Conservation (phyloP, 2,797 vertebrate genomes). For the Pitangus sulphuratus region DNA sequence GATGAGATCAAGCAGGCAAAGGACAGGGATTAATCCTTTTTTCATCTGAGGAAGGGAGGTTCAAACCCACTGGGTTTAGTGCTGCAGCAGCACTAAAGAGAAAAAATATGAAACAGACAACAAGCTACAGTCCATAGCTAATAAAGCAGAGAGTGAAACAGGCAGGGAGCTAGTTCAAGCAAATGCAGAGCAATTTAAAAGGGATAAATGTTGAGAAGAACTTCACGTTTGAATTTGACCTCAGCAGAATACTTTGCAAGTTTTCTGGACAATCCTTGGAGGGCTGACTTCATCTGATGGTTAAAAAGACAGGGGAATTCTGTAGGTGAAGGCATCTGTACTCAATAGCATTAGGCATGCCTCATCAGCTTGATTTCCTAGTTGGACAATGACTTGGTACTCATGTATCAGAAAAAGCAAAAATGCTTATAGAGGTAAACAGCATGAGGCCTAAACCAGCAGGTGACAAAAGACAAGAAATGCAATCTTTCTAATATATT, state of each 20-base stretch:
- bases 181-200: background rate
- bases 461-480: background rate
- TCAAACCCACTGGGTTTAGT: background rate
- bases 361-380: background rate
- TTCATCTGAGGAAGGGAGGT: background rate
- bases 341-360: background rate
- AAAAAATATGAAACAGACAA: background rate
- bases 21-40: background rate
- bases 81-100: background rate
- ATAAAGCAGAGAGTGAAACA: background rate
- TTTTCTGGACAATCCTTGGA: background rate
- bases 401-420: background rate
- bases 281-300: background rate
- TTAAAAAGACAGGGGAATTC: background rate
- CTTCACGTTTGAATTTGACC: background rate
- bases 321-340: background rate
- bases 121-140: background rate
- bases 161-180: background rate
- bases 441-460: background rate
- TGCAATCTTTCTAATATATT: background rate
- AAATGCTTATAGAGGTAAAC: background rate
- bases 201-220: background rate
- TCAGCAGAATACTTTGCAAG: background rate
- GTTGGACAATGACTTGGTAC: background rate
- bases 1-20: background rate